Percentiles rank a stretch among this genome's conserved stretches.
Conservation (phyloP, 2,113 vertebrate genomes). For the Stegostoma tigrinum region DNA sequence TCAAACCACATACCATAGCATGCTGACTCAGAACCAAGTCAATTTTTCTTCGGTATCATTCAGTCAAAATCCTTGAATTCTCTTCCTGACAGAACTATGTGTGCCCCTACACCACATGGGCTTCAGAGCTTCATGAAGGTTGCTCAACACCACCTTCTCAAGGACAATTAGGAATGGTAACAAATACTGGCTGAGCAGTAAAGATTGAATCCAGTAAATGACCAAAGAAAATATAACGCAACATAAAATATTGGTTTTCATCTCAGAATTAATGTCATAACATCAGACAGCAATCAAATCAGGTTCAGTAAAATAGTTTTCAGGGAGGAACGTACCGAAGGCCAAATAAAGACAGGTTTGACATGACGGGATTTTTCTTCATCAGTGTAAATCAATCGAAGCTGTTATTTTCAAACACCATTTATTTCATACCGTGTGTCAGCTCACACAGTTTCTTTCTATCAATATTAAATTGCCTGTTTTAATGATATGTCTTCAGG, state of each 20-base stretch:
- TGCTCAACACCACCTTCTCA: too few species aligned
- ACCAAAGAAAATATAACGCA: neutral
- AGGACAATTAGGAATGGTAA: too few species aligned
- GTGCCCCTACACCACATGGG: too few species aligned
- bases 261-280: neutral
- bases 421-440: neutral
- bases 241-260: conserved; percentile 12
- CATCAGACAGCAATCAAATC: neutral
- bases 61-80: too few species aligned
- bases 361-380: neutral
- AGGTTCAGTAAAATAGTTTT: neutral
- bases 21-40: too few species aligned
- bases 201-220: too few species aligned
- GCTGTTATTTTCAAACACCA: neutral
- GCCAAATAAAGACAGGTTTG: neutral
- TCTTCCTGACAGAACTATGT: too few species aligned
- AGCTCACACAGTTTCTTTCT: neutral
- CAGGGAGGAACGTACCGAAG: neutral
- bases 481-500: neutral
- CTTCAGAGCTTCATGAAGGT: too few species aligned
- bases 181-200: too few species aligned
- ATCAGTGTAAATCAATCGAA: neutral
- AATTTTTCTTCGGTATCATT: too few species aligned
- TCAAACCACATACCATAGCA: too few species aligned
- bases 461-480: neutral